Evolutionary conservation across 2,113 vertebrate species (phyloP), one percentile per base, ranked within the genome.

Genomic region (Centropristis striata): DNA sequence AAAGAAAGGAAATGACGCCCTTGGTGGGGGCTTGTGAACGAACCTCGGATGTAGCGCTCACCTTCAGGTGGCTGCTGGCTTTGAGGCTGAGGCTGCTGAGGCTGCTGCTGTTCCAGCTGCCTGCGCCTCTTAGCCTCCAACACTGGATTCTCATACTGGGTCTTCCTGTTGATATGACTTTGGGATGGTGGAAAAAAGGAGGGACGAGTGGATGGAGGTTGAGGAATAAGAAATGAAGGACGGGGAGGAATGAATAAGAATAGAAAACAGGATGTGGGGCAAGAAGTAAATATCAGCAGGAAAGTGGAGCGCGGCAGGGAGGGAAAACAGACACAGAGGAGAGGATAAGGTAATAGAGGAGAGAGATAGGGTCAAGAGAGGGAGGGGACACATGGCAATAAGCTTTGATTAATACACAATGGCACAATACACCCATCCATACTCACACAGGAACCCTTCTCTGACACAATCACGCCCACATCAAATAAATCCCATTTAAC

Each of bases 111-210:
- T 8, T 97, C 97, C 11, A 97, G 94, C 88, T 99, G 98, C 76
- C 97, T 97, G 94, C 98, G 98, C 91, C 96, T 94, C 94, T 99
- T 99, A 2, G 97, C 98, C 95, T 99, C 98, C 78, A 98, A 90
- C 86, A 99, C 93, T 2, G 98, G 98, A 89, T 99, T 99, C 91
- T 99, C 98, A 89, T 99, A 99, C 86, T 99, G 98, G 0, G 98
- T 99, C 95, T 99, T 99, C 93, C 98, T 95, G 96, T 99, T 99
- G 94, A 99, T 97, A 92, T 99, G 98, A 96, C 98, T 99, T 70
- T 90, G 88, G 86, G 75, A 28, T 2, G 4, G 65, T 32, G 66
- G 3, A 53, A 61, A 66, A 66, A 44, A 25, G 59, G 37, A 70
- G 25, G 25, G 15, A 20, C 3, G 55, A 20, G 68, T 23, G 44